Conservation (phyloP, 2,113 vertebrate genomes). For the Eolophus roseicapilla region DNA sequence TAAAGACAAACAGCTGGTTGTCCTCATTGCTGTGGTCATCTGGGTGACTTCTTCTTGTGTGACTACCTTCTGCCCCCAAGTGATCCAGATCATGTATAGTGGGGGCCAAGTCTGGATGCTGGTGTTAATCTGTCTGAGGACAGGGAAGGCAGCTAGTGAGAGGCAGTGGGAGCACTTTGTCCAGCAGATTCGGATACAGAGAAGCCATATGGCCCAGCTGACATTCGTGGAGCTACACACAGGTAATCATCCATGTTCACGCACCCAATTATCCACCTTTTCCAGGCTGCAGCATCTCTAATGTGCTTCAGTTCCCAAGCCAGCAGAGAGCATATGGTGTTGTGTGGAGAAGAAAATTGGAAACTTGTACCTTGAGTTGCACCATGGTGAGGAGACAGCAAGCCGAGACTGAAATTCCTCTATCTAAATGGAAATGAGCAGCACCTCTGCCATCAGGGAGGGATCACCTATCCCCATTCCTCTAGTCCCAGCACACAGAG, state of each 20-base stretch:
- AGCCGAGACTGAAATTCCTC: constrained; percentile 14
- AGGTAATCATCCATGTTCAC: accelerated
- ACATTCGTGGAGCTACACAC: background rate
- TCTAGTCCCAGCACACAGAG: accelerated
- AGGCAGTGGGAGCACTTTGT: accelerated
- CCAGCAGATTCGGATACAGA: background rate
- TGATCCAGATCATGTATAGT: accelerated
- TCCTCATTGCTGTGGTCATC: background rate
- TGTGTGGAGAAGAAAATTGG: background rate
- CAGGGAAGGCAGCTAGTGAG: background rate
- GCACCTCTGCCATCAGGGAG: background rate
- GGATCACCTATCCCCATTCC: accelerated
- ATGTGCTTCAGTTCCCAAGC: background rate
- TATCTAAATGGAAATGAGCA: constrained; percentile 48
- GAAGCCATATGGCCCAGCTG: background rate
- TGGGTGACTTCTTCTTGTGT: background rate
- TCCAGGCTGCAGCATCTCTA: background rate
- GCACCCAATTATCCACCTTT: accelerated
- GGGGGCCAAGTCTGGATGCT: background rate
- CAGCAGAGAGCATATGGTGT: background rate
- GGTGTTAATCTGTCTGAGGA: background rate
- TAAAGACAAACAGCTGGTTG: background rate
- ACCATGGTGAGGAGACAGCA: background rate
- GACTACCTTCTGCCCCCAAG: background rate
- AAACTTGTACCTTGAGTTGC: background rate